These are phyloP conservation scores for Myrmophylax atrothorax DNA, from an alignment of 2,113 vertebrate genomes.

Conservation along the genomic window DNA sequence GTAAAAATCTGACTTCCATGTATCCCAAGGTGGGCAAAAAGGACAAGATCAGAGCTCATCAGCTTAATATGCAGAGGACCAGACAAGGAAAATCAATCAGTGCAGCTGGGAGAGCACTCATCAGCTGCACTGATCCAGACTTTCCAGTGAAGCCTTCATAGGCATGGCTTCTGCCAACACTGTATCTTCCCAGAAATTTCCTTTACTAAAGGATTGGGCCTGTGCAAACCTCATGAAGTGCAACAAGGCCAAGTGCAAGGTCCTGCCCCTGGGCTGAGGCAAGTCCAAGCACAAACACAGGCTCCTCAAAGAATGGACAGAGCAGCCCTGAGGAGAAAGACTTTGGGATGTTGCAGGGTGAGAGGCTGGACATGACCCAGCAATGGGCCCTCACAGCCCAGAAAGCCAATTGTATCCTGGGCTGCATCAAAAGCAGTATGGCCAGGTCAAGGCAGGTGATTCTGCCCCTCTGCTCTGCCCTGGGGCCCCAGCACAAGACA, in stretches of 20 bases:
- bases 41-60: background rate
- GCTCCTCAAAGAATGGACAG: background rate
- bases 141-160: background rate
- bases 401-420: fast-evolving
- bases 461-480: background rate
- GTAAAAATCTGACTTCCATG: background rate
- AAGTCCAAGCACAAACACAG: background rate
- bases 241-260: background rate
- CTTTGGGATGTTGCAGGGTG: background rate
- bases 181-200: background rate
- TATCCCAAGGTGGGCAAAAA: background rate
- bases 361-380: background rate
- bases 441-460: background rate
- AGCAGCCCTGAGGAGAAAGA: background rate
- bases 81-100: background rate
- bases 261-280: background rate
- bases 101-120: background rate
- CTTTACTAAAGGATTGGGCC: background rate
- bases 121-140: background rate
- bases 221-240: background rate
- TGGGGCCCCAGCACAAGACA: no score
- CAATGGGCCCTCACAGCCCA: background rate
- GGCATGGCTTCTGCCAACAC: background rate
- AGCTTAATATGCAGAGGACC: background rate
- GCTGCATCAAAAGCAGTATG: background rate